Conservation (phyloP, 37 sponge, comb jelly and placozoan species). For the Ianthella basta region DNA sequence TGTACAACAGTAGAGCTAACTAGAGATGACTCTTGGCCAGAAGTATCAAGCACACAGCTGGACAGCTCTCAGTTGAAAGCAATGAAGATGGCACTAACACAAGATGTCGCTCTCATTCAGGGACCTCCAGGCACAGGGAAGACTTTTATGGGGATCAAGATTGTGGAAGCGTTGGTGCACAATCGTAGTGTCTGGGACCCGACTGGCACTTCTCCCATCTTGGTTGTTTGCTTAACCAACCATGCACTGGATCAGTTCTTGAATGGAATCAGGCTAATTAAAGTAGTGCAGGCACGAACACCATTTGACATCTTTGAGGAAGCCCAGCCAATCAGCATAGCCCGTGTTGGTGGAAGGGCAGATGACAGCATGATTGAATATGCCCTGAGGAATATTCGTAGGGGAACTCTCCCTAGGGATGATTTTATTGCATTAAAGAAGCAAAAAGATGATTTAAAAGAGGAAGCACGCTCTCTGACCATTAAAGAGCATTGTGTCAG, state of each 20-base stretch:
- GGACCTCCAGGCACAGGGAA: constrained; percentile 99
- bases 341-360: constrained; percentile 10
- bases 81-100: constrained; percentile 69
- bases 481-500: too few relatives aligned
- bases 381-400: not conserved
- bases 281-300: too few relatives aligned
- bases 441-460: not conserved
- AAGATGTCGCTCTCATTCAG: constrained; percentile 90
- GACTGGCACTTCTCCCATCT: constrained; percentile 62
- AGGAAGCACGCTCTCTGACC: too few relatives aligned
- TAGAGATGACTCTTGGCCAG: constrained; percentile 46
- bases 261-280: constrained; percentile 46
- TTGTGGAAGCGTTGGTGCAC: constrained; percentile 67
- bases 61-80: constrained; percentile 80
- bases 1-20: constrained; percentile 31
- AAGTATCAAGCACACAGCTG: constrained; percentile 32
- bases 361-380: constrained; percentile 7
- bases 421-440: not conserved
- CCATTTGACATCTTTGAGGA: too few relatives aligned
- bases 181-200: constrained; percentile 66
- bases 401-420: not conserved
- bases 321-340: not conserved
- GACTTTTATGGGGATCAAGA: constrained; percentile 89
- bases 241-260: constrained; percentile 98
- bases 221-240: constrained; percentile 92